These are phyloP conservation scores for Paramisgurnus dabryanus DNA, from an alignment of 2,113 vertebrate species.

Conservation along the genomic window DNA sequence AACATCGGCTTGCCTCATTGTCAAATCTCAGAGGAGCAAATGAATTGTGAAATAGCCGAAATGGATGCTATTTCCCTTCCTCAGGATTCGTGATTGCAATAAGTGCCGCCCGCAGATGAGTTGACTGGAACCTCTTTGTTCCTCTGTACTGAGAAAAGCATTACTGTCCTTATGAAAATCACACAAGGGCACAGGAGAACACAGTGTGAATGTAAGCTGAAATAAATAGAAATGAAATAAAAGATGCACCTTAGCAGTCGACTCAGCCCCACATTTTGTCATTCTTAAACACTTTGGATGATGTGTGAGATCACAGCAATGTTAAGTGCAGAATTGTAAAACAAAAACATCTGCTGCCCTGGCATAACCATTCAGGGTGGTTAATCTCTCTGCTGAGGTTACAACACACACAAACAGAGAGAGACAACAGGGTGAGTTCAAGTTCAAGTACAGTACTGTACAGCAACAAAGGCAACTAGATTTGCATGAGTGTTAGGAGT, in stretches of 20 bases:
- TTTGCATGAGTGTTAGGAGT: too few relatives aligned
- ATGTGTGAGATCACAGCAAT: not conserved
- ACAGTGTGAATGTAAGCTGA: conserved; percentile 3
- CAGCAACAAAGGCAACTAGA: not conserved
- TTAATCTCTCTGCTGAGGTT: not conserved
- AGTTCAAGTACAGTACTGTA: not conserved
- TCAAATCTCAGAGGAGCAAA: conserved; percentile 38
- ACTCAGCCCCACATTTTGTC: not conserved
- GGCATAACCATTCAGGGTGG: conserved; percentile 1
- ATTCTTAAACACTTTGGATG: not conserved
- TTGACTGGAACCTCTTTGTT: conserved; percentile 21
- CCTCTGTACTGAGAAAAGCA: conserved; percentile 6
- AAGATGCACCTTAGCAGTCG: not conserved
- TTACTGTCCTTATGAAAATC: not conserved
- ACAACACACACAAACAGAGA: conserved; percentile 2
- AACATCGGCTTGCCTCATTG: conserved; percentile 26
- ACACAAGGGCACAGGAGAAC: not conserved
- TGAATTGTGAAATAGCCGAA: conserved; percentile 38
- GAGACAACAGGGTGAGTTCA: not conserved
- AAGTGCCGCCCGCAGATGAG: conserved; percentile 8
- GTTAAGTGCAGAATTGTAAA: too few relatives aligned
- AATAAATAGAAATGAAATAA: not conserved
- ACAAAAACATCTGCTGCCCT: conserved; percentile 23
- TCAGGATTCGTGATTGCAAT: conserved; percentile 34
- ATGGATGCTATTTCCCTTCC: conserved; percentile 1